Percentiles rank a stretch among this genome's conserved stretches.
phyloP scores from a whole-genome alignment of 2,113 vertebrate genomes.

The Brachypodius melanocephalos region DNA sequence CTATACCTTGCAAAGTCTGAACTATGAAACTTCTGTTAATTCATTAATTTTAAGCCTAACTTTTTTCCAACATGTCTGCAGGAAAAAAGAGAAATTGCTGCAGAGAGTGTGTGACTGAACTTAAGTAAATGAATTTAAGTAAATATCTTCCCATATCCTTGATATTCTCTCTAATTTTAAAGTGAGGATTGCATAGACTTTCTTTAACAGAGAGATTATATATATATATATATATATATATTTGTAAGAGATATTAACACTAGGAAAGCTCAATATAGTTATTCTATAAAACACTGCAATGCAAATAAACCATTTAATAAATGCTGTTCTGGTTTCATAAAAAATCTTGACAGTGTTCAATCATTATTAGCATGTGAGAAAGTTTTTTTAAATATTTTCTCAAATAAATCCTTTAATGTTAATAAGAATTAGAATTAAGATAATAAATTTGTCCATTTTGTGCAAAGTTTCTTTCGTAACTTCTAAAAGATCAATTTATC shows the following conservation, averaged over 20 bases:
- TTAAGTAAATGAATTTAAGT: background rate
- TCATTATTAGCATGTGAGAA: background rate
- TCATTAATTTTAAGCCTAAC: background rate
- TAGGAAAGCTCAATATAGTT: background rate
- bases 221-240: background rate
- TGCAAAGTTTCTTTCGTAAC: background rate
- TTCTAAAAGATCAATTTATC: background rate
- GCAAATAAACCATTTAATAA: background rate
- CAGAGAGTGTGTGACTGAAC: background rate
- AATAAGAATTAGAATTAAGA: background rate
- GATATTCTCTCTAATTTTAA: background rate
- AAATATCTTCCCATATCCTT: background rate
- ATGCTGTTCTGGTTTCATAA: background rate
- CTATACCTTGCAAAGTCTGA: background rate
- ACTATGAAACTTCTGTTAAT: background rate
- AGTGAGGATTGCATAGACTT: background rate
- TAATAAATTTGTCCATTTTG: background rate
- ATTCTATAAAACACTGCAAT: background rate
- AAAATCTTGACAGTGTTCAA: background rate
- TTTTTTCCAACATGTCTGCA: background rate
- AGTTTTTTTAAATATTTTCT: background rate
- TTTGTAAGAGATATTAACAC: background rate
- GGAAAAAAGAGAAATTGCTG: background rate
- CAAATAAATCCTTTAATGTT: rapidly evolving
- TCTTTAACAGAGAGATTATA: background rate